These are phyloP conservation scores for Phylloscopus collybita DNA, from an alignment of 2,797 vertebrate species.

Conservation along the genomic window DNA sequence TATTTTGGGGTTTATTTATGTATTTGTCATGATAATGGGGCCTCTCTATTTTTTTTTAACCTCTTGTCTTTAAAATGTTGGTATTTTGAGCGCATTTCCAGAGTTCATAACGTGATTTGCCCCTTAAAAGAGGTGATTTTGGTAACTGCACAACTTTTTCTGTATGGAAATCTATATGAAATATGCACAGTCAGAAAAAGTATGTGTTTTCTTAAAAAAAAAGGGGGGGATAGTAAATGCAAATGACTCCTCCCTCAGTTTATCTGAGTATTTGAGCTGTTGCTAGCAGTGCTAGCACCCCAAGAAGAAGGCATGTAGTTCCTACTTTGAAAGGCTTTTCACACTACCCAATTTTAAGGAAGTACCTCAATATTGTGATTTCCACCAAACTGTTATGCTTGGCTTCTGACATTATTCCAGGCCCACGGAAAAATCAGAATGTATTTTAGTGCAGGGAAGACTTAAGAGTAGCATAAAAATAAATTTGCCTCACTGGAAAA, in stretches of 20 bases:
- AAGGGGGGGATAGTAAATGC: not conserved
- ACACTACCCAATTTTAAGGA: not conserved
- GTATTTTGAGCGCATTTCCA: constrained; percentile 7
- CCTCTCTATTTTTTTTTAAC: not conserved
- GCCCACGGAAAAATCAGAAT: not conserved
- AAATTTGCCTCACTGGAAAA: not conserved
- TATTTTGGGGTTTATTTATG: not conserved
- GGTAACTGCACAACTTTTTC: not conserved
- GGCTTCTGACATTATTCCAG: not conserved
- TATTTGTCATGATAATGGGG: not conserved
- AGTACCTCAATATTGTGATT: not conserved
- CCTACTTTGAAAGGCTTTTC: not conserved
- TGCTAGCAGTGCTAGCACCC: not conserved
- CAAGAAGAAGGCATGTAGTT: not conserved
- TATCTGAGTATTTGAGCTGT: not conserved
- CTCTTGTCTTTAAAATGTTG: constrained; percentile 16
- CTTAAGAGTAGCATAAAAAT: not conserved
- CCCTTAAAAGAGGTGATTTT: not conserved
- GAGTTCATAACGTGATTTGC: not conserved
- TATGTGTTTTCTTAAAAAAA: not conserved
- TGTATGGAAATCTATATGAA: not conserved
- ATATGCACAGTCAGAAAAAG: not conserved
- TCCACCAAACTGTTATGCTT: not conserved
- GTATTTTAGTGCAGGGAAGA: not conserved
- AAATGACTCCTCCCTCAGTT: not conserved